phyloP scores from a whole-genome alignment of 1,140 invertebrate species.

The Hyles vespertilio region DNA sequence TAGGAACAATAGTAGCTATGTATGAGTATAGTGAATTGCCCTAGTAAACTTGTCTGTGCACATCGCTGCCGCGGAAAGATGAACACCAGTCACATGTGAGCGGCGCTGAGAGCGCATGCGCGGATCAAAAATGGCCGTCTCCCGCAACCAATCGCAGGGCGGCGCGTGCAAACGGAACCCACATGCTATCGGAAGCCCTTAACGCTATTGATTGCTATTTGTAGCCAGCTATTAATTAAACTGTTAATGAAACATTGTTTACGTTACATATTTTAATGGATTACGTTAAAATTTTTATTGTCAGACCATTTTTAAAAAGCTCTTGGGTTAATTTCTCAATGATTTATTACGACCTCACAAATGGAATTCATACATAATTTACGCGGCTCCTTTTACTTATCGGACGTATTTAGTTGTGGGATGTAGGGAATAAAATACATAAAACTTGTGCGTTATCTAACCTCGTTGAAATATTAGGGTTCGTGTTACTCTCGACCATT shows the following conservation, averaged over 20 bases:
- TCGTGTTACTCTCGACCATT: constrained; percentile 24
- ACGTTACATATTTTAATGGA: constrained; percentile 3
- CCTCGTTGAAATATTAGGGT: constrained; percentile 20
- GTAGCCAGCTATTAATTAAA: constrained; percentile 41
- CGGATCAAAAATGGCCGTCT: constrained; percentile 62
- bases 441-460: constrained; percentile 31
- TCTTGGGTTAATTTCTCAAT: no score
- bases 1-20: no score
- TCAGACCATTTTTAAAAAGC: background rate
- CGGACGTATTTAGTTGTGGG: background rate
- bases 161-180: constrained; percentile 28
- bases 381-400: constrained; percentile 4
- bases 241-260: constrained; percentile 16
- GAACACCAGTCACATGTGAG: constrained; percentile 50
- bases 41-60: constrained; percentile 12
- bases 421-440: constrained; percentile 16
- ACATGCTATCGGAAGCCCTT: constrained; percentile 42
- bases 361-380: constrained; percentile 3
- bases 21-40: no score
- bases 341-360: no score
- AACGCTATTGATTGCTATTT: constrained; percentile 57
- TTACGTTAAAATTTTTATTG: constrained; percentile 3
- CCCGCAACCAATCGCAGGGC: constrained; percentile 47
- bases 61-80: constrained; percentile 18
- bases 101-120: constrained; percentile 51